phyloP scores from a whole-genome alignment of 2,113 vertebrate genomes.

The Anhinga rufa region DNA sequence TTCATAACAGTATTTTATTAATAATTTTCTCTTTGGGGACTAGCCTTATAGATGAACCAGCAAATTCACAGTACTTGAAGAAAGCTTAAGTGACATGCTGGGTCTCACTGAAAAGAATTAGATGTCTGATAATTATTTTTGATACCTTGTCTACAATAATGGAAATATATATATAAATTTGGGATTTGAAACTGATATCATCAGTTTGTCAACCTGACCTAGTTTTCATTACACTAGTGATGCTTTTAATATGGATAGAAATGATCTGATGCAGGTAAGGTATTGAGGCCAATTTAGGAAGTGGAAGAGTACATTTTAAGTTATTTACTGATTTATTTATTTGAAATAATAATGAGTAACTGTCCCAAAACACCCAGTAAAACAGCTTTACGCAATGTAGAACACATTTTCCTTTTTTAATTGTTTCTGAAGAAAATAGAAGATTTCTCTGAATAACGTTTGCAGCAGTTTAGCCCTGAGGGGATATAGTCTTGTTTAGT shows the following conservation, averaged over 20 bases:
- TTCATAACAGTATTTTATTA: neutral
- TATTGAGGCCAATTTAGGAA: neutral
- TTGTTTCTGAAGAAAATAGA: constrained; percentile 20
- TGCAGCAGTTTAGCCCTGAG: neutral
- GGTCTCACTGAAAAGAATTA: neutral
- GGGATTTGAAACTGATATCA: neutral
- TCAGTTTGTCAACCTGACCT: neutral
- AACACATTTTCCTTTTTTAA: neutral
- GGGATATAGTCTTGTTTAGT: neutral
- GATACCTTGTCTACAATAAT: neutral
- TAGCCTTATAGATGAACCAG: neutral
- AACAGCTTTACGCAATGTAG: neutral
- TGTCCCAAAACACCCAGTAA: neutral
- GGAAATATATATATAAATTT: neutral
- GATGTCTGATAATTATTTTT: neutral
- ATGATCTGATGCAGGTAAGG: neutral
- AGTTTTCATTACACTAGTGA: neutral
- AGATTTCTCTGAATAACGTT: neutral
- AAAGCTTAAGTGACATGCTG: neutral
- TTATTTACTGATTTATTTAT: neutral
- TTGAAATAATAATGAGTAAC: neutral
- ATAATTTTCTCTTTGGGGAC: neutral
- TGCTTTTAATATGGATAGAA: neutral
- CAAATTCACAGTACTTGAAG: neutral
- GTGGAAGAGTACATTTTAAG: neutral